phyloP scores from a whole-genome alignment of 2,797 vertebrate species.

The Micrastur ruficollis region DNA sequence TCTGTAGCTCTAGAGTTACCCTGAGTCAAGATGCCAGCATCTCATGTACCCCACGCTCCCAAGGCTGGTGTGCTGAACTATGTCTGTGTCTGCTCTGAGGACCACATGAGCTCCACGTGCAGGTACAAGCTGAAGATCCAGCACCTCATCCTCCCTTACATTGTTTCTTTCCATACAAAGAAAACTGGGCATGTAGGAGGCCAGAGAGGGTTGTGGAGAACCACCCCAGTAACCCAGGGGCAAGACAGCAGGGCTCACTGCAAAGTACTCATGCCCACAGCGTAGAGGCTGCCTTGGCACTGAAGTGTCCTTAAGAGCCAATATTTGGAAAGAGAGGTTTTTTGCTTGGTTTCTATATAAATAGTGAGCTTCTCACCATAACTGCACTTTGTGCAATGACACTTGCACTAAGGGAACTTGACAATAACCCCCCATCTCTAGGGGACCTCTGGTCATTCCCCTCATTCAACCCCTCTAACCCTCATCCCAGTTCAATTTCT shows the following conservation, averaged over 20 bases:
- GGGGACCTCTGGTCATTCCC: not conserved
- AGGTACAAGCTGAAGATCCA: not conserved
- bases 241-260: not conserved
- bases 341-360: not conserved
- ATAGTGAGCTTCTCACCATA: not conserved
- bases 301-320: not conserved
- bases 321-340: not conserved
- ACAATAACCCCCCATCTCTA: not conserved
- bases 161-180: not conserved
- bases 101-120: rapidly evolving
- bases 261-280: not conserved
- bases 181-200: not conserved
- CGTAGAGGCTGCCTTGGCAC: not conserved
- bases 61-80: not conserved
- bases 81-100: not conserved
- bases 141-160: not conserved
- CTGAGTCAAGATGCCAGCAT: not conserved
- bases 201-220: not conserved
- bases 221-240: not conserved
- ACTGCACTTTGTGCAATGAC: not conserved
- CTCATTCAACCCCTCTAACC: not conserved
- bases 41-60: rapidly evolving
- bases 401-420: not conserved
- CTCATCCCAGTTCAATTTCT: not conserved
- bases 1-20: not conserved